These are phyloP conservation scores for Vipera ursinii DNA, from an alignment of 2,797 vertebrate genomes.

Conservation along the genomic window DNA sequence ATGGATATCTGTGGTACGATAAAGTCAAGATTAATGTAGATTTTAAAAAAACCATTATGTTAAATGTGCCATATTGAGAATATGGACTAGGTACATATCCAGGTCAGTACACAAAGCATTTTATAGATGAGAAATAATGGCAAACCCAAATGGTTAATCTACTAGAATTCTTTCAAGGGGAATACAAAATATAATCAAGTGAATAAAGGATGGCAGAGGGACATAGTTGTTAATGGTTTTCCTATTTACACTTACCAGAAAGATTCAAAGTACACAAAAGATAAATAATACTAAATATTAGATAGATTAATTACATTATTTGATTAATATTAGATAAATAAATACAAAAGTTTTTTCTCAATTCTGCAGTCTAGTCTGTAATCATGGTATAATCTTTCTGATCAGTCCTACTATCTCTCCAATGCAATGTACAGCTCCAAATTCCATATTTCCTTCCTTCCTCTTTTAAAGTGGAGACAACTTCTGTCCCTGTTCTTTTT, in stretches of 20 bases:
- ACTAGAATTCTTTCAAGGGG: neutral
- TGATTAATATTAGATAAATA: neutral
- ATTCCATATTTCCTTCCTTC: neutral
- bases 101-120: neutral
- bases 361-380: neutral
- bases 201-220: no score
- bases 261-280: neutral
- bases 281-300: neutral
- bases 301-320: neutral
- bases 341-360: neutral
- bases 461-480: neutral
- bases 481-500: neutral
- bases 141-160: neutral
- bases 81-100: neutral
- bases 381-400: neutral
- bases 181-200: neutral
- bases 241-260: neutral
- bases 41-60: neutral
- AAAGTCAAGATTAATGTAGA: neutral
- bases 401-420: neutral
- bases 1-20: neutral
- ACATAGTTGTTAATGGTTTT: neutral
- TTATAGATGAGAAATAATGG: neutral
- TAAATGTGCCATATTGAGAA: neutral
- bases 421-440: neutral